Evolutionary conservation across 2,113 vertebrate genomes (phyloP).

Genomic region (Neolamprologus devosi): DNA sequence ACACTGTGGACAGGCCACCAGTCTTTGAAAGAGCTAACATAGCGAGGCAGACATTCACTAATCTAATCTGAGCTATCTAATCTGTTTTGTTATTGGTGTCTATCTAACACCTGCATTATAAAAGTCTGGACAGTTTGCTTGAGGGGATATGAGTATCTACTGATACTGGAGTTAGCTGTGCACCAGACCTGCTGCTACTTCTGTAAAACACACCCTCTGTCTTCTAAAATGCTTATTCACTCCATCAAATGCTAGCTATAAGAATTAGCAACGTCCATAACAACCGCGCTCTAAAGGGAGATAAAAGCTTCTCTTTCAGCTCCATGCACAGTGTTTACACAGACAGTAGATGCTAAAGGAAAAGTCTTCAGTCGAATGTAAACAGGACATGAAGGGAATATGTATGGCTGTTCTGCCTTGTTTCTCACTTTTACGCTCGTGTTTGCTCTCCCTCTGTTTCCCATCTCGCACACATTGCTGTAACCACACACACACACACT

Average conservation of each 20-base stretch:
- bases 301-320: background rate
- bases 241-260: background rate
- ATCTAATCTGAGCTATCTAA: background rate
- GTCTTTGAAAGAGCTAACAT: background rate
- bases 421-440: background rate
- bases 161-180: background rate
- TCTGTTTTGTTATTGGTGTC: background rate
- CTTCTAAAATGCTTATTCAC: background rate
- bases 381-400: background rate
- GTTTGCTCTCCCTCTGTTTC: background rate
- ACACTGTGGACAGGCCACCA: fast-evolving
- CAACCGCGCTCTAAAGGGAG: fast-evolving
- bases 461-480: background rate
- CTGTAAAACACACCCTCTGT: background rate
- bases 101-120: background rate
- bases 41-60: fast-evolving
- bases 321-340: background rate
- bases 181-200: background rate
- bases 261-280: fast-evolving
- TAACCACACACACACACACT: background rate
- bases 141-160: background rate
- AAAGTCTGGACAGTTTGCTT: background rate
- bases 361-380: background rate
- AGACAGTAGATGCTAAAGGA: background rate
- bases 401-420: background rate